phyloP scores from a whole-genome alignment of 2,888 invertebrate species.

The Epinotia brunnichana region DNA sequence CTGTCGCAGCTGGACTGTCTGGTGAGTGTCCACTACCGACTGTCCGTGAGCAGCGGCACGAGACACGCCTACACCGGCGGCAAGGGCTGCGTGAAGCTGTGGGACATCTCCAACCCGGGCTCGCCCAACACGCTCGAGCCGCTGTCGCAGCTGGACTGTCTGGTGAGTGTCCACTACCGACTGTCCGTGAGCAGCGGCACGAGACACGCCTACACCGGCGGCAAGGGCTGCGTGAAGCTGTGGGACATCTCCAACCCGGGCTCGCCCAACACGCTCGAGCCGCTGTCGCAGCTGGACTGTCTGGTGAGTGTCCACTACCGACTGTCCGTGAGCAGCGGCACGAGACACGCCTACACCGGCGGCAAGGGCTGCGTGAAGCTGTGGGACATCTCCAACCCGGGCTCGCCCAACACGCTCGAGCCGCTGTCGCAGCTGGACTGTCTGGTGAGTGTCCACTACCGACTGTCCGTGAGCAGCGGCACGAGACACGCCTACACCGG shows the following conservation, averaged over 20 bases:
- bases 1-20: conserved; percentile 95
- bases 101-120: conserved; percentile 95
- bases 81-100: conserved; percentile 98
- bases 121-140: conserved; percentile 94
- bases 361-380: conserved; percentile 99
- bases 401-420: conserved; percentile 92
- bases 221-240: conserved; percentile 98
- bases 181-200: conserved; percentile 89
- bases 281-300: conserved; percentile 95
- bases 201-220: conserved; percentile 98
- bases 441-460: conserved; percentile 82
- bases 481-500: conserved; percentile 98
- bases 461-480: conserved; percentile 87
- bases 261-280: conserved; percentile 93
- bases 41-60: conserved; percentile 88
- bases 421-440: conserved; percentile 96
- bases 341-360: conserved; percentile 98
- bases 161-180: conserved; percentile 80
- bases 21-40: conserved; percentile 78
- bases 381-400: conserved; percentile 96
- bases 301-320: conserved; percentile 81
- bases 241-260: conserved; percentile 96
- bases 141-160: conserved; percentile 94
- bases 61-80: conserved; percentile 99
- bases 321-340: conserved; percentile 88